Evolutionary conservation across 2,797 vertebrate genomes (phyloP), one percentile per base, ranked within the genome.

Genomic region (Orestias chungarensis): DNA sequence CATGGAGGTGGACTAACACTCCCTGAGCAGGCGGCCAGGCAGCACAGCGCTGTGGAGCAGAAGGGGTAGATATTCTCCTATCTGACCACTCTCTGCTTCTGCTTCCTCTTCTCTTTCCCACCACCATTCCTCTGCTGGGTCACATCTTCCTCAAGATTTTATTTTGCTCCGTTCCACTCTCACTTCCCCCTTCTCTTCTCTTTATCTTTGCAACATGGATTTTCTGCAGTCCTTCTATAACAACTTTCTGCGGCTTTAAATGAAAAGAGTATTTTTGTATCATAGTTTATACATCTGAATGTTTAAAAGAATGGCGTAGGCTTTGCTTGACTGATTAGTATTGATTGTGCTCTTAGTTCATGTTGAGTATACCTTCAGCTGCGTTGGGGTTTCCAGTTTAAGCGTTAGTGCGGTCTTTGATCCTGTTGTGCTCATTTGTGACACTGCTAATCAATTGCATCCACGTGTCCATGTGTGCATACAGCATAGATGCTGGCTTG

Each of bases 1-100:
- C 82, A 92, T 92, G 91, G 91, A 92, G 91, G 92, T 90, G 82
- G 90, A 90, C 87, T 84, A 80, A 90, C 86, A 90, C 90, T 91
- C 87, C 87, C 86, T 81, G 79, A 90, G 88, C 82, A 91, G 88
- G 86, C 91, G 8, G 87, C 87, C 83, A 79, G 76, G 90, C 91
- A 83, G 90, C 62, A 59, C 68, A 89, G 86, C 55, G 33, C 82
- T 88, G 87, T 89, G 87, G 83, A 91, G 84, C 81, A 89, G 90
- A 88, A 84, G 80, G 83, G 90, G 92, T 92, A 93, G 86, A 79
- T 92, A 87, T 90, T 71, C 80, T 88, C 81, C 79, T 78, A 64
- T 83, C 80, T 77, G 78, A 85, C 66, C 86, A 7, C 83, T 85
- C 70, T 86, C 73, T 73, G 74, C 76, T 85, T 89, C 82, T 78